phyloP scores from a whole-genome alignment of 1,140 invertebrate genomes.

The Papilio helenus region DNA sequence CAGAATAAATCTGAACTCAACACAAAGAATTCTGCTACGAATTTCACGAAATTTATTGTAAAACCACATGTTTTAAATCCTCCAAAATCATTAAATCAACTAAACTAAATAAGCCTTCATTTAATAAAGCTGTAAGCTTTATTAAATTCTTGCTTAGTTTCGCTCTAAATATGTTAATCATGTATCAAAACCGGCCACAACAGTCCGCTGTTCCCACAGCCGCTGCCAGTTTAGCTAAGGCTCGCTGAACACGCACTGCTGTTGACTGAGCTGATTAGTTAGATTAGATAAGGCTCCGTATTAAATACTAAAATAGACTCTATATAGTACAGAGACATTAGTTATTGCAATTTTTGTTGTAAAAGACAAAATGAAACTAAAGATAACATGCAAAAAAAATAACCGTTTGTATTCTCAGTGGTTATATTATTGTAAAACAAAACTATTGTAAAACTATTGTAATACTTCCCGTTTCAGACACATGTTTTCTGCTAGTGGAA shows the following conservation, averaged over 20 bases:
- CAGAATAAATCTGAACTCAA: too few relatives aligned
- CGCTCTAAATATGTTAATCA: constrained; percentile 1
- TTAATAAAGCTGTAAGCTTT: background rate
- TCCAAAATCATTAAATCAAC: background rate
- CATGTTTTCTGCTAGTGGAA: background rate
- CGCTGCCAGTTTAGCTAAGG: background rate
- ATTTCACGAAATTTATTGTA: too few relatives aligned
- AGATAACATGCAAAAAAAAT: too few relatives aligned
- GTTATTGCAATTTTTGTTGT: background rate
- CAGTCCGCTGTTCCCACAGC: background rate
- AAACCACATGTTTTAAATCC: background rate
- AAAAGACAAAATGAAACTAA: too few relatives aligned
- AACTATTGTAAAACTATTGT: too few relatives aligned
- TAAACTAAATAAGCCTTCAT: background rate
- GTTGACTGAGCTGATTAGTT: constrained; percentile 1
- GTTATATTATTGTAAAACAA: too few relatives aligned
- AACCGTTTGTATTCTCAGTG: too few relatives aligned
- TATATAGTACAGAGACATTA: background rate
- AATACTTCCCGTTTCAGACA: too few relatives aligned
- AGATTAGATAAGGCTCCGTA: background rate
- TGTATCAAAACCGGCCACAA: background rate
- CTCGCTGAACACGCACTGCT: background rate
- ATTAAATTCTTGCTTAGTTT: background rate
- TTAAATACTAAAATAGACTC: background rate
- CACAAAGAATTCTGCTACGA: too few relatives aligned